Evolutionary conservation across 2,797 vertebrate species (phyloP), one percentile per base, ranked within the genome.

Genomic region (Molossus molossus): DNA sequence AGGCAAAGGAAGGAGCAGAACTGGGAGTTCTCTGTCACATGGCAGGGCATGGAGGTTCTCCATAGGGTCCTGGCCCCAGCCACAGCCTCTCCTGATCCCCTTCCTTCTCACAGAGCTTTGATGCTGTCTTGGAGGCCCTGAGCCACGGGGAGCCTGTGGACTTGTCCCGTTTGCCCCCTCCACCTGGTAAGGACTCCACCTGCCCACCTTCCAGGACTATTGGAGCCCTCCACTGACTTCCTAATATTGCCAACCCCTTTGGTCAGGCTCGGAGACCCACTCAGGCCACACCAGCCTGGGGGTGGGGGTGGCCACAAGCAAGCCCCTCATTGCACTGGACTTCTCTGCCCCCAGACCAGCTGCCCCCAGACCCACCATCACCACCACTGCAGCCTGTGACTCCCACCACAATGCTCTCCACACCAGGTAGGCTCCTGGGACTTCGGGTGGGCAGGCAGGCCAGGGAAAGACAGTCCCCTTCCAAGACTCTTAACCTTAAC

Each of bases 71-170:
- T 33, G 60, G 57, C 65, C 53, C 25, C 69, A 23, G 5, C 55
- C 21, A 48, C 20, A 40, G 25, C 70, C 48, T 27, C 20, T 33
- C 6, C 5, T 45, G 13, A 81, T 27, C 10, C 58, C 40, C 48
- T 94, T 77, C 80, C 60, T 96, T 87, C 45, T 79, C 69, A 45
- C 77, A 97, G 98, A 98, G 98, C 85, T 97, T 97, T 21, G 99
- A 99, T 48, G 37, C 97, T 0, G 33, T 99, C 91, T 91, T 99
- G 48, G 99, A 99, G 94, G 98, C 98, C 0, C 67, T 99, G 92
- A 98, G 98, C 95, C 97, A 98, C 92, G 99, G 98, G 6, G 98
- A 99, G 96, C 94, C 97, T 0, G 97, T 99, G 75, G 98, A 99
- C 80, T 94, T 98, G 85, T 97, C 97, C 94, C 97, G 94, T 27